Base-by-base conservation (phyloP, 2,797 vertebrate genomes). In the Masticophis lateralis region DNA sequence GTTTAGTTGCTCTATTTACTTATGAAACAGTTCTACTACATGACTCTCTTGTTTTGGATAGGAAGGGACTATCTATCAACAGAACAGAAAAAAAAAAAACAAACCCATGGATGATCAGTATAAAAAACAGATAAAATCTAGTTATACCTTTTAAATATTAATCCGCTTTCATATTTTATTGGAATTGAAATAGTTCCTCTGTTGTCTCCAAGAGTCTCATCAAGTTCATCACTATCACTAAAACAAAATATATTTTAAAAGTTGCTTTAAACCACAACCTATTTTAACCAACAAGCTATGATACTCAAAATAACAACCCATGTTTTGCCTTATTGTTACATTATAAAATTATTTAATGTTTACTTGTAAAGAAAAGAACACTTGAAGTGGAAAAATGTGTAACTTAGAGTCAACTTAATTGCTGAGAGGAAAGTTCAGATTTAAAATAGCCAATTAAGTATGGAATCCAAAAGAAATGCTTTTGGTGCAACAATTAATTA, bases 201-300 rank as follows among this genome's bases (percentile, higher is more conserved):
- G 96, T 99, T 99, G 96, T 99, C 98, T n/a, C 37, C 18, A 89
- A 98, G 94, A 0, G 97, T 98, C 8, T 98, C 98, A 0, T 94
- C 43, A 28, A 97, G 96, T 95, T 99, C 99, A 91, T 99, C 99
- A 5, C 99, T 99, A 97, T 99, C 99, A 97, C 99, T 99, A 94
- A 83, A 14, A 94, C 79, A 1, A 89, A 0, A 90, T 12, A 5
- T 0, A 74, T 83, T 83, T 83, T 11, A 47, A 83, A 83, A 83
- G 37, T 83, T 47, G 37, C 37, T 83, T 83, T 83, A 83, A 10
- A 47, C 20, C 10, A 47, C 37, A 83, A 47, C 12, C 74, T 25
- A 25, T 83, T 83, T 47, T 47, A 83, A 83, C 22, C 20, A 47
- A 83, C 20, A 83, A 47, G 66, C 74, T 83, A 47, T 47, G 25